Conservation (phyloP, 1,140 invertebrate genomes). For the Periplaneta americana region DNA sequence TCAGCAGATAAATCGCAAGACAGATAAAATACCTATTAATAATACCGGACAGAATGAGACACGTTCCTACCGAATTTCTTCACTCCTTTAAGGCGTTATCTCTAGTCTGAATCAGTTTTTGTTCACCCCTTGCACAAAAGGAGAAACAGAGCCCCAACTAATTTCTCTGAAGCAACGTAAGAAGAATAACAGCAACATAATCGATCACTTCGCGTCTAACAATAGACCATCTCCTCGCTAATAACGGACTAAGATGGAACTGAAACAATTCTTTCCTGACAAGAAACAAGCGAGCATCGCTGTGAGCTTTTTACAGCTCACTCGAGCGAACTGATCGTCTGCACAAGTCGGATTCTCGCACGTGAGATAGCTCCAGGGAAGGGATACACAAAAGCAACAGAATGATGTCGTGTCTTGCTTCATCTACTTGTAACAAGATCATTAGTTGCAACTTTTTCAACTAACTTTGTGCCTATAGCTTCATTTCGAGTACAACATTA, state of each 20-base stretch:
- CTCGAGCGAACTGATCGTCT: neutral
- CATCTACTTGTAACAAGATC: too few relatives aligned
- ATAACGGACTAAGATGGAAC: neutral
- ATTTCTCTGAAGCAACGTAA: neutral
- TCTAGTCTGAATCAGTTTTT: neutral
- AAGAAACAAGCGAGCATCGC: neutral
- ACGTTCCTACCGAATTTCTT: too few relatives aligned
- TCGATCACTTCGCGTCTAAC: neutral
- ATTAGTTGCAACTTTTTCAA: neutral
- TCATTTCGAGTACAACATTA: neutral
- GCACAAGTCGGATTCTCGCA: neutral
- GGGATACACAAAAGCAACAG: neutral
- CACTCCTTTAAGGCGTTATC: too few relatives aligned
- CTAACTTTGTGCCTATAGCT: neutral
- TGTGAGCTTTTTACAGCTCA: neutral
- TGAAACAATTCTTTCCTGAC: neutral
- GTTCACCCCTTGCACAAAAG: conserved; percentile 13
- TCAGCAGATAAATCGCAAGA: too few relatives aligned
- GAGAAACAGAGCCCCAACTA: neutral
- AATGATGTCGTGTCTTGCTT: neutral
- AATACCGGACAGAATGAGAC: too few relatives aligned
- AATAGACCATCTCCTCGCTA: neutral
- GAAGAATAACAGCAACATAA: neutral
- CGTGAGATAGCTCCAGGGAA: neutral
- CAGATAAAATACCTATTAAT: too few relatives aligned